Base-by-base conservation (phyloP, 2,888 invertebrate species). In the Zaprionus bogoriensis region DNA sequence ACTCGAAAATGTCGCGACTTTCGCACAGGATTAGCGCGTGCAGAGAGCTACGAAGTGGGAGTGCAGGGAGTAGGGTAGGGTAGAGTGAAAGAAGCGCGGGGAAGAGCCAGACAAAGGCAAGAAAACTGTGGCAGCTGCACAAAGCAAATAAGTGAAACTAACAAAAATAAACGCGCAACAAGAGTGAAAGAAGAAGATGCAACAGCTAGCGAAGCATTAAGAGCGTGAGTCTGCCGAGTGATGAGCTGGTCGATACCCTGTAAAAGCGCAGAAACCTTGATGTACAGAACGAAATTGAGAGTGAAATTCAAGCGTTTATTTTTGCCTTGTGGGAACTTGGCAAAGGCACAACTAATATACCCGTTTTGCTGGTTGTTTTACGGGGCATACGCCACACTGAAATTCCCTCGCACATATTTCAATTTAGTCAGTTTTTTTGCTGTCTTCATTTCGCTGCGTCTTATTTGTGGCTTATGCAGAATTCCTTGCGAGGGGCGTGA, bases 21-120 rank as follows among this genome's bases (percentile, higher is more conserved):
- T 79, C 62, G 74, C 60, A 80, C 67, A 74, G 80, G 83, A 85
- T 80, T 80, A 82, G 74, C 64, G 50, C 45, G 27, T 28, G 36
- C 42, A 44, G 55, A 44, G 55, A 23, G 36, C 7, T 17, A 17
- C 3, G 36, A 36, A 14, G 17, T 36, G 36, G 14, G 14, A 36
- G 36, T 36, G 22, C 19, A 22, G 17, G 27, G 4, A 2, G n/a
- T 20, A 17, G 32, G 19, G 32, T 5, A 17, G 22, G n/a, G 39
- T 47, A 42, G 41, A 53, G 25, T 58, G 38, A 3, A 12, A n/a
- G 14, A 10, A 30, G 7, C 28, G 25, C 4, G 25, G 10, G 9
- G 39, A 42, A 20, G 19, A 23, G 28, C 17, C 38, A 55, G 58
- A 55, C 55, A 65, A 63, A 50, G 60, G 36, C 47, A 58, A 60